Conservation (phyloP, 2,797 vertebrate species). For the Sebastes minor region DNA sequence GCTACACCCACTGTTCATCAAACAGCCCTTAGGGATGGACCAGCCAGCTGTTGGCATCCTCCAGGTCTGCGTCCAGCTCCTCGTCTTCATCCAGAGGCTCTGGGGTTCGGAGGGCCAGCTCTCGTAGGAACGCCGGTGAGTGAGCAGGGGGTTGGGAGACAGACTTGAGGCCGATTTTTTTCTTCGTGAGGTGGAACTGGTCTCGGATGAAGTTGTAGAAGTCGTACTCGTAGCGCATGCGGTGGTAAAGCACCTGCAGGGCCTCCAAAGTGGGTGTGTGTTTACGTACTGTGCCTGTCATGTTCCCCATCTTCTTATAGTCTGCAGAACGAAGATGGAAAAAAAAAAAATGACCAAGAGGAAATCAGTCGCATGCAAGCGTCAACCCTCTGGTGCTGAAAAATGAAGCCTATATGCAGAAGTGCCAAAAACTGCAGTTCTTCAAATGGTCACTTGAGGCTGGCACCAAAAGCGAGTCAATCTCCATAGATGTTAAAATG, state of each 20-base stretch:
- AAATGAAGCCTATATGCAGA: background rate
- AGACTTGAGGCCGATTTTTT: constrained; percentile 95
- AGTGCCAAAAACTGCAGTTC: background rate
- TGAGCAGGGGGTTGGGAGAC: constrained; percentile 70
- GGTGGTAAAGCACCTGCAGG: constrained; percentile 94
- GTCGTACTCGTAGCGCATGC: constrained; percentile 96
- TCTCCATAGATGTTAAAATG: no score
- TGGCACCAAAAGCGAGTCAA: no score
- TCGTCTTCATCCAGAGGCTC: constrained; percentile 90
- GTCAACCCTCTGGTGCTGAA: background rate
- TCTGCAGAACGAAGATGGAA: constrained; percentile 75
- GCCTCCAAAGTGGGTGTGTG: constrained; percentile 93
- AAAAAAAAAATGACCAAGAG: background rate
- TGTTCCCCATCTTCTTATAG: constrained; percentile 95
- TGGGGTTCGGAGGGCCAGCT: constrained; percentile 89
- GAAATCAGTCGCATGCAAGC: background rate
- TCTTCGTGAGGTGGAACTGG: constrained; percentile 96
- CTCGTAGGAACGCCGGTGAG: constrained; percentile 85
- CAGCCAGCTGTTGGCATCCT: constrained; percentile 93
- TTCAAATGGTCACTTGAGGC: background rate
- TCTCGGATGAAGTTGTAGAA: constrained; percentile 97
- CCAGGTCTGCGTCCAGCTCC: constrained; percentile 87
- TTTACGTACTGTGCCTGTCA: constrained; percentile 97
- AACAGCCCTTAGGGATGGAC: constrained; percentile 81
- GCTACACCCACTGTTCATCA: constrained; percentile 21